Base-by-base conservation (phyloP, 2,113 vertebrate species). In the Sapajus apella region DNA sequence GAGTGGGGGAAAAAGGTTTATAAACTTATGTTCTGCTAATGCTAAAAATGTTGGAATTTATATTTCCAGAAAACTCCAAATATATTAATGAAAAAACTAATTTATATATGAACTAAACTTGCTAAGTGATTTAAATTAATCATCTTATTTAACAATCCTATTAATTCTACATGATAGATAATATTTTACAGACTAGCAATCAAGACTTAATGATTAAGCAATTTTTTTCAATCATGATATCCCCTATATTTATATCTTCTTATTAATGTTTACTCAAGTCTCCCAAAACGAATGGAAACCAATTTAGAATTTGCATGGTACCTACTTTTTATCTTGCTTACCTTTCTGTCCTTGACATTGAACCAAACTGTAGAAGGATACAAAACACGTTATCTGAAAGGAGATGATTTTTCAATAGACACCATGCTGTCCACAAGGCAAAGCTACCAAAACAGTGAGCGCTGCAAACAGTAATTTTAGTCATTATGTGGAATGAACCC, bases 11-110 rank as follows among this genome's bases (percentile, higher is more conserved):
- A 2, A 40, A 17, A 50, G 4, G 13, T 0, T 27, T 88, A 87
- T 35, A 7, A 87, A 90, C 32, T 77, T 52, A 43, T 47, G 21
- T 88, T 77, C 85, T 91, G 6, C 32, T 77, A 88, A 37, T n/a
- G 40, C n/a, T 25, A 61, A 96, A 10, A 64, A 75, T n/a, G 2
- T 21, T 76, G 18, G 32, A 66, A 72, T 3, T 68, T 77, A 2
- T 64, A 55, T 80, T 94, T 96, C 43, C 45, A 92, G n/a, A 87
- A 94, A 83, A 23, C 37, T 91, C 27, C 27, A 90, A 82, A 66
- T 73, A 68, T 35, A 72, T 89, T 87, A 85, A 61, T 88, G 58
- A 72, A 0, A 47, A 70, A 82, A 55, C 17, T 87, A 61, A 83
- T 50, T 73, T 77, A 17, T 14, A 50, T 20, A 84, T 89, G 11